These are phyloP conservation scores for Lypha dubia DNA, from an alignment of 2,888 invertebrate genomes.

Conservation along the genomic window DNA sequence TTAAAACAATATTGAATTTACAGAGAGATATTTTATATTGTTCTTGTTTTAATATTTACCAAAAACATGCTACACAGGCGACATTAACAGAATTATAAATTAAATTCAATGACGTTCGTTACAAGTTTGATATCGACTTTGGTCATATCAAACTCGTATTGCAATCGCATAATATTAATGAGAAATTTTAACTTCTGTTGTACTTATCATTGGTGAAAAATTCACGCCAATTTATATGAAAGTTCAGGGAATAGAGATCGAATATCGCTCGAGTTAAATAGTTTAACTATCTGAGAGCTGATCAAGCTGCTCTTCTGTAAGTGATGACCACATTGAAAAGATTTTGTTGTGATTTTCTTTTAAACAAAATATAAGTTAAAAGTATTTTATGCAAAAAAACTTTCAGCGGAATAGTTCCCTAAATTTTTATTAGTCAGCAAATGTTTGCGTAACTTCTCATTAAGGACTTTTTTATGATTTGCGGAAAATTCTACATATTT, in stretches of 20 bases:
- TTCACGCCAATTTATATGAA: no score
- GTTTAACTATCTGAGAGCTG: no score
- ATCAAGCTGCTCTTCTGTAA: no score
- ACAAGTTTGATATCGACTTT: not conserved
- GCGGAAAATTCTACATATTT: constrained; percentile 18
- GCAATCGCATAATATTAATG: not conserved
- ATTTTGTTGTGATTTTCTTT: no score
- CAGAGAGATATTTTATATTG: constrained; percentile 32
- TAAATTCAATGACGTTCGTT: constrained; percentile 18
- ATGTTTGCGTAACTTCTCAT: constrained; percentile 5
- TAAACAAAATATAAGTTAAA: no score
- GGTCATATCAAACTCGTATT: not conserved
- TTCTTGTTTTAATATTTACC: constrained; percentile 57
- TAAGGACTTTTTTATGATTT: constrained; percentile 12
- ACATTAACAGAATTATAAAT: constrained; percentile 21
- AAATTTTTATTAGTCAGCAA: not conserved
- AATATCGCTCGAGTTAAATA: no score
- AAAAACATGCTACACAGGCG: constrained; percentile 15
- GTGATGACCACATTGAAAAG: no score
- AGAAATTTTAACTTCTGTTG: not conserved
- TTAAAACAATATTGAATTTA: constrained; percentile 43
- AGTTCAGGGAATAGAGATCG: no score
- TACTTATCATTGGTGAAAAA: not conserved
- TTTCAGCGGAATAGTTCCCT: not conserved
- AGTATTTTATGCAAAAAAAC: no score